Conservation (phyloP, 1,140 invertebrate species). For the Hycleus cichorii region DNA sequence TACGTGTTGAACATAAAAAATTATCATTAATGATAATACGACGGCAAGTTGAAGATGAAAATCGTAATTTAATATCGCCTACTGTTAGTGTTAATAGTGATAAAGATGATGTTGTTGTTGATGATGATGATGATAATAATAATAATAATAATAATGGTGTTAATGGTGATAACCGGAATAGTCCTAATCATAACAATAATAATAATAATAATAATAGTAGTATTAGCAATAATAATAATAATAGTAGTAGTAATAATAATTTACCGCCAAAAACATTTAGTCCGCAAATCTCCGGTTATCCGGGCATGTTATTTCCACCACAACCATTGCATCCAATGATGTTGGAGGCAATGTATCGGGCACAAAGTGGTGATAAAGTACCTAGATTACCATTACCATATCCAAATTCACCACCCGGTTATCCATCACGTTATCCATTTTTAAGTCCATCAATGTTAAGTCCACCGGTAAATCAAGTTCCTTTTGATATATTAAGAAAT, state of each 20-base stretch:
- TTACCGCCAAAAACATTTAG: slow-evolving; percentile 28
- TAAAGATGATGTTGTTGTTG: slow-evolving; percentile 33
- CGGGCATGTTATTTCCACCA: slow-evolving; percentile 51
- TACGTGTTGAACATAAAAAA: slow-evolving; percentile 75
- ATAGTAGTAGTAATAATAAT: neutral
- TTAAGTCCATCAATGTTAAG: slow-evolving; percentile 39
- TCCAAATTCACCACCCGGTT: slow-evolving; percentile 39
- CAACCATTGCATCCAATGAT: slow-evolving; percentile 58
- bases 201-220: slow-evolving; percentile 6
- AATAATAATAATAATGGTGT: neutral
- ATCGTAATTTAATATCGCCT: slow-evolving; percentile 61
- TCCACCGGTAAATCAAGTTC: slow-evolving; percentile 42
- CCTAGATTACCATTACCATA: slow-evolving; percentile 45
- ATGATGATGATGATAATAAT: slow-evolving; percentile 25
- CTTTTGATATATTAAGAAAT: slow-evolving; percentile 44
- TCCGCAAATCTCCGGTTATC: slow-evolving; percentile 41
- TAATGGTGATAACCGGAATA: slow-evolving; percentile 2
- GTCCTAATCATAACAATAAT: slow-evolving; percentile 12
- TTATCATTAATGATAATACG: slow-evolving; percentile 36
- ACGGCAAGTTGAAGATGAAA: slow-evolving; percentile 58
- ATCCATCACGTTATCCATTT: slow-evolving; percentile 41
- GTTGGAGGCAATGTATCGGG: slow-evolving; percentile 63
- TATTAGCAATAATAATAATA: too few species aligned
- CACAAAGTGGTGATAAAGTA: slow-evolving; percentile 43
- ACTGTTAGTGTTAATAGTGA: slow-evolving; percentile 43